phyloP scores from a whole-genome alignment of 2,797 vertebrate species.

The Melanotaenia nigrans region DNA sequence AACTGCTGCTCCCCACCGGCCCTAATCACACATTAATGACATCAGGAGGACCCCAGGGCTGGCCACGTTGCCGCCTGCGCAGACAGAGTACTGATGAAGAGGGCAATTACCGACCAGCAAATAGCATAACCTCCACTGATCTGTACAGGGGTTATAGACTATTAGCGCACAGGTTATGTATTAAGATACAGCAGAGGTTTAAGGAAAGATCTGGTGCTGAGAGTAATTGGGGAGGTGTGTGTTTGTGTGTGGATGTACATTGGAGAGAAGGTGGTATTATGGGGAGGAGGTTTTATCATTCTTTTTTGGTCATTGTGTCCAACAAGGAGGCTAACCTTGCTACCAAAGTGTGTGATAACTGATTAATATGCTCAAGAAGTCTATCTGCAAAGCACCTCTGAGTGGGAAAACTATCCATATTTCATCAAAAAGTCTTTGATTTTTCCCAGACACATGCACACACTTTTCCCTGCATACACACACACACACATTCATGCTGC shows the following conservation, averaged over 20 bases:
- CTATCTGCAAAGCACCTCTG: constrained; percentile 51
- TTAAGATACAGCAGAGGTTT: constrained; percentile 62
- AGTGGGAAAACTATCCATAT: constrained; percentile 69
- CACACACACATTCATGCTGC: constrained; percentile 33
- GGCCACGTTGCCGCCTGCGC: constrained; percentile 92
- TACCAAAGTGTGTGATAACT: constrained; percentile 34
- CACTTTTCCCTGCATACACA: constrained; percentile 42
- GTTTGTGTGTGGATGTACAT: constrained; percentile 23
- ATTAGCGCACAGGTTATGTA: constrained; percentile 73
- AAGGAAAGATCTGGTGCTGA: constrained; percentile 68
- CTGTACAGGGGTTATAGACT: constrained; percentile 75
- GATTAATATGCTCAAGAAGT: constrained; percentile 60
- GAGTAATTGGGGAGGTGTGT: constrained; percentile 59
- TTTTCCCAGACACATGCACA: constrained; percentile 50
- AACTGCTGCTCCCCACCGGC: constrained; percentile 99
- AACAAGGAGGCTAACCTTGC: constrained; percentile 31
- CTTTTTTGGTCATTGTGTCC: neutral
- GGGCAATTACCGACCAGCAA: constrained; percentile 79
- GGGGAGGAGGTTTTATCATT: constrained; percentile 1
- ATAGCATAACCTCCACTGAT: constrained; percentile 76
- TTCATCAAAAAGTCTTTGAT: constrained; percentile 79
- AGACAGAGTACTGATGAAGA: constrained; percentile 97
- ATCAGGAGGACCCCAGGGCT: constrained; percentile 97
- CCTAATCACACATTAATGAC: constrained; percentile 99
- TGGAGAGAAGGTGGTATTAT: neutral